Percentiles rank a stretch among this genome's conserved stretches.
phyloP scores from a whole-genome alignment of 1,140 invertebrate species.

The Diprion similis region DNA sequence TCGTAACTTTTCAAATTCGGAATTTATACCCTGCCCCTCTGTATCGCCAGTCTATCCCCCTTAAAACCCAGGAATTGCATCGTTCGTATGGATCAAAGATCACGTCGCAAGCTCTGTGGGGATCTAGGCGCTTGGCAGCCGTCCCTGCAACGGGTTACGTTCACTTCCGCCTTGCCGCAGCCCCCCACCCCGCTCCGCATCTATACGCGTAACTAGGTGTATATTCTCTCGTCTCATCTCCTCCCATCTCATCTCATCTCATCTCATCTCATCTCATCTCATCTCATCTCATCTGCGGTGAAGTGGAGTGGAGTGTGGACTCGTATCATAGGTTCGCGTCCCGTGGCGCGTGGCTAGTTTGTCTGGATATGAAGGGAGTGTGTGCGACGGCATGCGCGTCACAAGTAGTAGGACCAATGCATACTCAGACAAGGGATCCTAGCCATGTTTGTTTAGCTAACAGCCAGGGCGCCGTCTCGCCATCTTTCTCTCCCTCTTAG shows the following conservation, averaged over 20 bases:
- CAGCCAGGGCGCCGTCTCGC: not conserved
- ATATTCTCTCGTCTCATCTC: not conserved
- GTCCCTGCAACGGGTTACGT: not conserved
- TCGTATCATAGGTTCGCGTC: not conserved
- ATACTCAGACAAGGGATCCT: not conserved
- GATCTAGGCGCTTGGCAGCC: not conserved
- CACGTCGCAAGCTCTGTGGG: not conserved
- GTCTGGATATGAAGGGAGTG: not conserved
- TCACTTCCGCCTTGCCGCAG: not conserved
- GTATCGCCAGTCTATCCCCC: too few relatives aligned
- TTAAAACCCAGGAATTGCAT: too few relatives aligned
- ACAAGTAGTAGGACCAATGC: not conserved
- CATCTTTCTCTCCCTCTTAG: not conserved
- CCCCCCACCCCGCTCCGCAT: not conserved
- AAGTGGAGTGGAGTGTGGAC: too few relatives aligned
- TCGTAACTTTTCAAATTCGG: too few relatives aligned
- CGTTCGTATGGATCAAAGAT: not conserved
- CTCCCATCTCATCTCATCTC: too few relatives aligned
- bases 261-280: too few relatives aligned
- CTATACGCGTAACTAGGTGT: not conserved
- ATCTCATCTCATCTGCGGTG: too few relatives aligned
- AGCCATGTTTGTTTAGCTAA: slow-evolving; percentile 5
- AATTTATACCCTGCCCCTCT: too few relatives aligned
- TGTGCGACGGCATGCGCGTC: not conserved
- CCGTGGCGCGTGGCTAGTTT: slow-evolving; percentile 1